Evolutionary conservation across 1,140 invertebrate species (phyloP).

Genomic region (Pogonomyrmex barbatus): DNA sequence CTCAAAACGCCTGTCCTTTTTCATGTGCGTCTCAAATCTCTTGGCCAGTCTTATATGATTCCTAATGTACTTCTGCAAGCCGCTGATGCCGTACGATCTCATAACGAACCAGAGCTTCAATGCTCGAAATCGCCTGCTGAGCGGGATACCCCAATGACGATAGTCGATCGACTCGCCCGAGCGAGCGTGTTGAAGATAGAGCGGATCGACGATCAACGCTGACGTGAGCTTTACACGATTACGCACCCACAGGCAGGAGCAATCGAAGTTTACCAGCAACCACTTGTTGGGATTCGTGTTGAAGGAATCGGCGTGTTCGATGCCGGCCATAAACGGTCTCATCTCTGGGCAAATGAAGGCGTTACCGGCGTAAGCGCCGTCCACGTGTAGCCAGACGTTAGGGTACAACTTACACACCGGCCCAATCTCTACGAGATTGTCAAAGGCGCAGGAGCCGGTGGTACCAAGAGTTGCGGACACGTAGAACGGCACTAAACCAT

Average conservation of each 20-base stretch:
- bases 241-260: slow-evolving; percentile 95
- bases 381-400: slow-evolving; percentile 91
- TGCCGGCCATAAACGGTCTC: slow-evolving; percentile 90
- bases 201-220: slow-evolving; percentile 97
- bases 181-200: slow-evolving; percentile 94
- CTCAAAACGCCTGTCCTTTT: slow-evolving; percentile 93
- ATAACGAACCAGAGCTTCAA: slow-evolving; percentile 97
- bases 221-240: slow-evolving; percentile 96
- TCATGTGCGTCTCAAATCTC: slow-evolving; percentile 92
- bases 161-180: slow-evolving; percentile 94
- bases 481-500: slow-evolving; percentile 95
- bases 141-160: slow-evolving; percentile 95
- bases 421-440: slow-evolving; percentile 93
- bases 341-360: slow-evolving; percentile 95
- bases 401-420: slow-evolving; percentile 90
- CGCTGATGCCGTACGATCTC: slow-evolving; percentile 92
- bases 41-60: slow-evolving; percentile 96
- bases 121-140: slow-evolving; percentile 94
- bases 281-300: slow-evolving; percentile 98
- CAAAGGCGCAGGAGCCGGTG: slow-evolving; percentile 93
- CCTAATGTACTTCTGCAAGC: slow-evolving; percentile 93
- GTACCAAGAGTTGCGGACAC: slow-evolving; percentile 93
- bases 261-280: slow-evolving; percentile 96
- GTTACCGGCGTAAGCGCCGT: slow-evolving; percentile 94
- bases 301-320: slow-evolving; percentile 95